These are phyloP conservation scores for Catostomus latipinnis DNA, from an alignment of 2,797 vertebrate species.

Conservation along the genomic window DNA sequence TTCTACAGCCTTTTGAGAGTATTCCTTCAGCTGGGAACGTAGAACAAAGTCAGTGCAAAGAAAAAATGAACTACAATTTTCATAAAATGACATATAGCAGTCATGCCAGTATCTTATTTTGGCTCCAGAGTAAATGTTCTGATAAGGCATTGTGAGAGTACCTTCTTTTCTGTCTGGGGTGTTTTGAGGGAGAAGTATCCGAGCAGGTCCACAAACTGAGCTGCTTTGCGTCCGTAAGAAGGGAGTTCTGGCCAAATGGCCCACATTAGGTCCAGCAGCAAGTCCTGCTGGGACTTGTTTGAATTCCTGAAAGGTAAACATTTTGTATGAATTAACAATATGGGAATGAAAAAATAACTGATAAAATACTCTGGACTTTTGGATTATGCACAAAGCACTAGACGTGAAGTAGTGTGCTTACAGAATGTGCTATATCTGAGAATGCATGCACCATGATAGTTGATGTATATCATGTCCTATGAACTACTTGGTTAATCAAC, in stretches of 20 bases:
- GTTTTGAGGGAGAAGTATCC: conserved; percentile 99
- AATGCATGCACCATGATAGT: too few relatives aligned
- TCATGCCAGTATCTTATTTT: neutral
- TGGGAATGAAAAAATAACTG: neutral
- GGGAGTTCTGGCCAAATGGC: conserved; percentile 99
- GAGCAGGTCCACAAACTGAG: conserved; percentile 97
- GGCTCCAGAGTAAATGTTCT: neutral
- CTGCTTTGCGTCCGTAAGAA: conserved; percentile 97
- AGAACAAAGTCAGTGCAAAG: conserved; percentile 20
- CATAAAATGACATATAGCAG: neutral
- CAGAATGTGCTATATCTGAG: neutral
- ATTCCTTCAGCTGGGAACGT: conserved; percentile 88
- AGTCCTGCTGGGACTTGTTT: conserved; percentile 94
- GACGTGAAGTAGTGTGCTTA: neutral
- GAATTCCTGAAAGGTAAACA: conserved; percentile 84
- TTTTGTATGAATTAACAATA: neutral
- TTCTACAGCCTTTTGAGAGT: conserved; percentile 97
- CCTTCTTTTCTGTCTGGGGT: conserved; percentile 98
- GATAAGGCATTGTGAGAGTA: conserved; percentile 58
- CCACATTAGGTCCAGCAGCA: conserved; percentile 96
- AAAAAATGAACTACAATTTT: neutral
- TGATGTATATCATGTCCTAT: too few relatives aligned
- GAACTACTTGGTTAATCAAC: too few relatives aligned
- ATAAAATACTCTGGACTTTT: neutral
- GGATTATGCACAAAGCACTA: neutral